phyloP scores from a whole-genome alignment of 2,888 invertebrate genomes.

The Torymus auratus region DNA sequence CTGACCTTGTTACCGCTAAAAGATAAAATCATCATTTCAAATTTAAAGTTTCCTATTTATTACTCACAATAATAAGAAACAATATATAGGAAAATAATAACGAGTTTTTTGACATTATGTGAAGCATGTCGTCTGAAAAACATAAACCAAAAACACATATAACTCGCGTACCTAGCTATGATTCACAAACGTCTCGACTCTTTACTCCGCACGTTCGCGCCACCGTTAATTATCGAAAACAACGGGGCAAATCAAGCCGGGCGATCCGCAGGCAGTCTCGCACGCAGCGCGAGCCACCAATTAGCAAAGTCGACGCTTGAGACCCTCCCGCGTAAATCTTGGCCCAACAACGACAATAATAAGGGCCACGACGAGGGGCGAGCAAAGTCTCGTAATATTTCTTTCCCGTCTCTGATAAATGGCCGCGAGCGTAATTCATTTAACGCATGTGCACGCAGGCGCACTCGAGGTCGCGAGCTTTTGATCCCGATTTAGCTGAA shows the following conservation, averaged over 20 bases:
- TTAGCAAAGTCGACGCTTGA: constrained; percentile 13
- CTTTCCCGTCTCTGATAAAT: constrained; percentile 44
- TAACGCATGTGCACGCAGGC: no score
- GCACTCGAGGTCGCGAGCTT: constrained; percentile 42
- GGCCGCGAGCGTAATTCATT: constrained; percentile 6
- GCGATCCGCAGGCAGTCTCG: neutral
- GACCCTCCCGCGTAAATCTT: constrained; percentile 55
- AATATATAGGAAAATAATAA: no score
- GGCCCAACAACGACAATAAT: constrained; percentile 57
- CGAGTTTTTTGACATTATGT: no score
- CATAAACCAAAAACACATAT: no score
- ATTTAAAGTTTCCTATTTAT: no score
- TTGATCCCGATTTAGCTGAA: constrained; percentile 62
- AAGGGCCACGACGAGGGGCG: constrained; percentile 55
- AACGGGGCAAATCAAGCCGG: neutral
- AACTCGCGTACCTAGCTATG: no score
- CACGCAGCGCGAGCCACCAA: constrained; percentile 8
- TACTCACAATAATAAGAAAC: no score
- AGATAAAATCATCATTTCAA: no score
- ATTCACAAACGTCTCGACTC: no score
- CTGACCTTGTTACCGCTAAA: no score
- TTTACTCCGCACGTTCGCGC: neutral
- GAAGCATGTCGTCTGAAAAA: no score
- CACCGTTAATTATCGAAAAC: constrained; percentile 11
- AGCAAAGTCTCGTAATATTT: constrained; percentile 15